Percentiles rank a stretch among this genome's conserved stretches.
Conservation (phyloP, 2,797 vertebrate genomes). For the Ceryle rudis region DNA sequence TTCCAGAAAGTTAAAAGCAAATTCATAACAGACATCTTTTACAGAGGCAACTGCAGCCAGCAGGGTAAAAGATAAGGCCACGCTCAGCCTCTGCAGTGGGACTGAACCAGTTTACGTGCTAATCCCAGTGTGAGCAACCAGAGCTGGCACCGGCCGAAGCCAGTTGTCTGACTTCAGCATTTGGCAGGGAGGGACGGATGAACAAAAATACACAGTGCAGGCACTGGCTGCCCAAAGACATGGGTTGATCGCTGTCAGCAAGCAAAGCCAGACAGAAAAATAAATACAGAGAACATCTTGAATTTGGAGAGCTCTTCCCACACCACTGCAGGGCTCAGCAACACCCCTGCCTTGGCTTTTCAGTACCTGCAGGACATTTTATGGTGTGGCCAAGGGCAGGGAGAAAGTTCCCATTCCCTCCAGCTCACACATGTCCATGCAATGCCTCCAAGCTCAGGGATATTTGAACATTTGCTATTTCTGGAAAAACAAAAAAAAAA, state of each 20-base stretch:
- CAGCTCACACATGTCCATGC: background rate
- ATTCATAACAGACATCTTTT: constrained; percentile 14
- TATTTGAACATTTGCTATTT: background rate
- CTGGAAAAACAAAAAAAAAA: background rate
- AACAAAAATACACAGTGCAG: constrained; percentile 16
- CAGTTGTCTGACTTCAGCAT: constrained; percentile 76
- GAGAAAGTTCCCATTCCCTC: background rate
- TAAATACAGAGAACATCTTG: background rate
- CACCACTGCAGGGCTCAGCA: background rate
- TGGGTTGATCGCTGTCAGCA: background rate
- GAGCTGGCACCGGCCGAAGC: constrained; percentile 61
- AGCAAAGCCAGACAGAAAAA: background rate
- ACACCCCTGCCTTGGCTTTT: background rate
- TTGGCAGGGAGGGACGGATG: constrained; percentile 66
- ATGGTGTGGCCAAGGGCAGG: background rate
- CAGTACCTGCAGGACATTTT: background rate
- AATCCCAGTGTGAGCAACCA: constrained; percentile 80
- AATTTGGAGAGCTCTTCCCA: background rate
- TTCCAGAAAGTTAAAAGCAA: constrained; percentile 24
- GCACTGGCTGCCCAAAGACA: constrained; percentile 8
- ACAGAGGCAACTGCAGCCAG: constrained; percentile 37
- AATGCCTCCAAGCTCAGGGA: background rate
- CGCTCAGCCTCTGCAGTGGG: background rate
- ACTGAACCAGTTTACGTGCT: constrained; percentile 60
- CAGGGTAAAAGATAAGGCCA: constrained; percentile 65